phyloP scores from a whole-genome alignment of 2,888 invertebrate species.

The Aelia acuminata region DNA sequence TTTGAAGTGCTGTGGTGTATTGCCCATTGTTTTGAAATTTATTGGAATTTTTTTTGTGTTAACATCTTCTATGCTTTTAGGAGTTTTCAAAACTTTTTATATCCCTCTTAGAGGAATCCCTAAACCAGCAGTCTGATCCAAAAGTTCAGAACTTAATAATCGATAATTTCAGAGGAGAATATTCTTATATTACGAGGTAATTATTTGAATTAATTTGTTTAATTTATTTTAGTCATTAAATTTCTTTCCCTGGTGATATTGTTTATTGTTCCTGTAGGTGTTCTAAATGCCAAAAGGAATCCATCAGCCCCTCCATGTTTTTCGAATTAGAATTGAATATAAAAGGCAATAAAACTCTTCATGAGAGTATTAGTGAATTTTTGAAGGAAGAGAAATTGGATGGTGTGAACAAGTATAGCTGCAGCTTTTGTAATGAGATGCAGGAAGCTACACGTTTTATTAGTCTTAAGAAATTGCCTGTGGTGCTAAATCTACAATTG shows the following conservation, averaged over 20 bases:
- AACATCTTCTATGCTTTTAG: constrained; percentile 67
- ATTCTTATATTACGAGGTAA: constrained; percentile 71
- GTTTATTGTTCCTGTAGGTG: constrained; percentile 68
- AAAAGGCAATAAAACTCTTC: constrained; percentile 70
- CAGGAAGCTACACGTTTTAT: constrained; percentile 74
- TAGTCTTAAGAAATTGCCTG: constrained; percentile 73
- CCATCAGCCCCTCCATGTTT: constrained; percentile 73
- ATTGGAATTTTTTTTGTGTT: neutral
- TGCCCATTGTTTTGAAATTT: constrained; percentile 1
- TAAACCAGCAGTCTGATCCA: constrained; percentile 68
- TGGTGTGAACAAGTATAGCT: constrained; percentile 75
- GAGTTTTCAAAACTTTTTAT: constrained; percentile 77
- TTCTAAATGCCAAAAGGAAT: constrained; percentile 72
- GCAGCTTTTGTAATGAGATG: constrained; percentile 73
- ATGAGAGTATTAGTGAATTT: constrained; percentile 72
- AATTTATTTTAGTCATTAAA: neutral
- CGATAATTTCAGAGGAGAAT: constrained; percentile 71
- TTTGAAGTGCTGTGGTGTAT: neutral
- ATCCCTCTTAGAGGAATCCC: constrained; percentile 73
- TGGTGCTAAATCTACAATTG: constrained; percentile 75
- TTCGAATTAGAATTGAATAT: constrained; percentile 76
- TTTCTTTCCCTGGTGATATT: neutral
- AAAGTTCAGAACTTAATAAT: constrained; percentile 69
- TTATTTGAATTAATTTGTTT: neutral
- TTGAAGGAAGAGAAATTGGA: constrained; percentile 74